Percentiles rank a stretch among this genome's conserved stretches.
Evolutionary conservation across 2,113 vertebrate species (phyloP).

Genomic region (Oncorhynchus keta): DNA sequence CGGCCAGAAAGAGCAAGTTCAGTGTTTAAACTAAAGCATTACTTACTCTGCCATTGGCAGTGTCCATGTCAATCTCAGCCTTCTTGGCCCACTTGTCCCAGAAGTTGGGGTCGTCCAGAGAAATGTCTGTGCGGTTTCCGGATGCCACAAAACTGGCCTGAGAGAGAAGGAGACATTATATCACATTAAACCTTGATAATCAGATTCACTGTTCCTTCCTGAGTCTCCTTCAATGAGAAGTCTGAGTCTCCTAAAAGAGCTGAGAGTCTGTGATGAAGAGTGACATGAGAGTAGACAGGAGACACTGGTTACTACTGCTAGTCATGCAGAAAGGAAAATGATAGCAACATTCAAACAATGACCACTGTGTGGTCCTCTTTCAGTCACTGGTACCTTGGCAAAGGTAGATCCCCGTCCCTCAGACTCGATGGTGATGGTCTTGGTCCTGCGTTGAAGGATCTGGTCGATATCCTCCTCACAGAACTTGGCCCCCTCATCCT

Average conservation of each 20-base stretch:
- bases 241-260: background rate
- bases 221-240: background rate
- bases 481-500: conserved; percentile 98
- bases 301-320: background rate
- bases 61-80: conserved; percentile 94
- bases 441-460: conserved; percentile 93
- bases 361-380: no score
- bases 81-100: conserved; percentile 99
- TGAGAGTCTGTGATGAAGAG: background rate
- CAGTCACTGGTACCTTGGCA: conserved; percentile 82
- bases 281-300: background rate
- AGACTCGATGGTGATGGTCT: conserved; percentile 98
- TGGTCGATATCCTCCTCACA: conserved; percentile 99
- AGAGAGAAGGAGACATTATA: conserved; percentile 54
- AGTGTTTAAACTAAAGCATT: background rate
- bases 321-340: no score
- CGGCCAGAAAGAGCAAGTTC: background rate
- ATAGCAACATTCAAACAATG: no score
- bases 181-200: conserved; percentile 21
- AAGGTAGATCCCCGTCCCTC: conserved; percentile 97
- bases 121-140: conserved; percentile 97
- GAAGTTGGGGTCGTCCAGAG: conserved; percentile 98
- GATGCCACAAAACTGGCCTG: conserved; percentile 99
- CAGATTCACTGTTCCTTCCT: background rate
- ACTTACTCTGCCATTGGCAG: conserved; percentile 94